Evolutionary conservation across 2,113 vertebrate species (phyloP).

Genomic region (Meleagris gallopavo): DNA sequence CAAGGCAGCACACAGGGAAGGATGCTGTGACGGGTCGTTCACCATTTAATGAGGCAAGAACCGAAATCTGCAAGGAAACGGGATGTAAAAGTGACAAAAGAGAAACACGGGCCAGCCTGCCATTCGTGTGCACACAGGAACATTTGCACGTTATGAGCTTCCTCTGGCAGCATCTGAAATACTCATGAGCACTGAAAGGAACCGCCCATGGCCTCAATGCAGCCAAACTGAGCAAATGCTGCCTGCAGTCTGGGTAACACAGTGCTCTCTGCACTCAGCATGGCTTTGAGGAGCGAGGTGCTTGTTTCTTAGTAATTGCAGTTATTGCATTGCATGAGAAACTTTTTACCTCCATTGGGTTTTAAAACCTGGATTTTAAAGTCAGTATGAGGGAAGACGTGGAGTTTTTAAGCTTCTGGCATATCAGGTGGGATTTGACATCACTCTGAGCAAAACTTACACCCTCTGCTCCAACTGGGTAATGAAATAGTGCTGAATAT

Average conservation of each 20-base stretch:
- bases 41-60: neutral
- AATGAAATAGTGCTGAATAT: neutral
- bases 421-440: neutral
- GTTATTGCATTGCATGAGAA: neutral
- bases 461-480: neutral
- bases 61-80: neutral
- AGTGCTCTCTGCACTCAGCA: neutral
- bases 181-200: neutral
- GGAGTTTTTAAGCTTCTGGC: neutral
- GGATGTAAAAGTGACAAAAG: neutral
- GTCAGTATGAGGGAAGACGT: neutral
- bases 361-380: conserved; percentile 5
- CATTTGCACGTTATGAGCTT: neutral
- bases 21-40: neutral
- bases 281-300: neutral
- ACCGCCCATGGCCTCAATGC: neutral
- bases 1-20: neutral
- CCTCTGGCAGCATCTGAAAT: conserved; percentile 1
- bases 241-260: neutral
- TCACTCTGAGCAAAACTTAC: neutral
- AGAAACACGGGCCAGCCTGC: neutral
- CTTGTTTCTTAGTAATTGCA: neutral
- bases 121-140: rapidly evolving
- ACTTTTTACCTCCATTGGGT: neutral
- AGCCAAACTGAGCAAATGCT: neutral